phyloP scores from a whole-genome alignment of 2,113 vertebrate species.

The Ancistrus triradiatus region DNA sequence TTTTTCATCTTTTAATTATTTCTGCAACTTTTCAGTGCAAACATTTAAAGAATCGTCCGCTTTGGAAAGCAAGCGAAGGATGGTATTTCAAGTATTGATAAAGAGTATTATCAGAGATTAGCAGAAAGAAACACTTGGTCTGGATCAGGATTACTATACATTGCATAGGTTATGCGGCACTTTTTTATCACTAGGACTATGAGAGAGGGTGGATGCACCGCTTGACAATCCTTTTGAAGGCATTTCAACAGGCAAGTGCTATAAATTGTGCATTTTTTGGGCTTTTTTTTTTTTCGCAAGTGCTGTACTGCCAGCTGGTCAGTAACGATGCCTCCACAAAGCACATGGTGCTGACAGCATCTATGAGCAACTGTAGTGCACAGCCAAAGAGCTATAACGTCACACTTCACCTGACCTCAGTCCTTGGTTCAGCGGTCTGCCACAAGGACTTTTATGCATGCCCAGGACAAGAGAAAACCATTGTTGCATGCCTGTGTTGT shows the following conservation, averaged over 20 bases:
- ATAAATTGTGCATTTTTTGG: conserved; percentile 82
- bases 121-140: conserved; percentile 71
- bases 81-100: conserved; percentile 99
- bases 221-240: conserved; percentile 87
- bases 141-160: conserved; percentile 88
- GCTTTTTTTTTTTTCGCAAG: conserved; percentile 77
- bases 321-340: conserved; percentile 54
- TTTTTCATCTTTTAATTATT: conserved; percentile 76
- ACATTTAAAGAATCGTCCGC: conserved; percentile 97
- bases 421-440: conserved; percentile 17
- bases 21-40: conserved; percentile 99
- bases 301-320: conserved; percentile 76
- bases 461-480: background rate
- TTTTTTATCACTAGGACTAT: conserved; percentile 75
- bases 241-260: conserved; percentile 93
- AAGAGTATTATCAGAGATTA: conserved; percentile 74
- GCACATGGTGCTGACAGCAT: conserved; percentile 36
- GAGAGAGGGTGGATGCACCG: conserved; percentile 70
- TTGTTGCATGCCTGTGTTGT: conserved; percentile 19
- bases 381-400: conserved; percentile 34
- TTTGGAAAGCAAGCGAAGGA: conserved; percentile 97
- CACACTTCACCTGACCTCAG: conserved; percentile 26
- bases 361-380: conserved; percentile 28
- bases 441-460: background rate
- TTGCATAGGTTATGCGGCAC: conserved; percentile 99